Evolutionary conservation across 2,113 vertebrate species (phyloP).

Genomic region (Scomber scombrus): DNA sequence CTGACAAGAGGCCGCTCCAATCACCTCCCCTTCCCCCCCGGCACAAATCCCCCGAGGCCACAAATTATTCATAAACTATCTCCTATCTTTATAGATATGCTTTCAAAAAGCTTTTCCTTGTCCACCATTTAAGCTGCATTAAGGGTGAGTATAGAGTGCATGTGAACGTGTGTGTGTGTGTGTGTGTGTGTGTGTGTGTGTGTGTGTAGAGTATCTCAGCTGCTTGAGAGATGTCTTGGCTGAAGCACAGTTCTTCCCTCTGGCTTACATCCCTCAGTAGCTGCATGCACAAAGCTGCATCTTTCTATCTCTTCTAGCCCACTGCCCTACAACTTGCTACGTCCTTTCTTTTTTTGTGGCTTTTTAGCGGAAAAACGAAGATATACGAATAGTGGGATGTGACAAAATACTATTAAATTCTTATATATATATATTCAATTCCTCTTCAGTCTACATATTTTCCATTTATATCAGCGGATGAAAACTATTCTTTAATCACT

Average conservation of each 20-base stretch:
- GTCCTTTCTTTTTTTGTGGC: background rate
- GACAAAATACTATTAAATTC: background rate
- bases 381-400: slow-evolving; percentile 20
- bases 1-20: slow-evolving; percentile 30
- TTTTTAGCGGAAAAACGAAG: background rate
- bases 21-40: background rate
- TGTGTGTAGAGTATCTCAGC: slow-evolving; percentile 9
- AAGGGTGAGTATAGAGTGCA: slow-evolving; percentile 13
- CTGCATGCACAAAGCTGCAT: slow-evolving; percentile 40
- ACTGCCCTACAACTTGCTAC: slow-evolving; percentile 39
- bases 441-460: background rate
- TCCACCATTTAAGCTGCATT: slow-evolving; percentile 64
- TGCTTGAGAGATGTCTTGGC: slow-evolving; percentile 23
- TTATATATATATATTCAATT: background rate
- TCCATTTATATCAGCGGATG: slow-evolving; percentile 17
- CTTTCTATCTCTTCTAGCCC: slow-evolving; percentile 17
- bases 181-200: slow-evolving; percentile 3
- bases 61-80: slow-evolving; percentile 75
- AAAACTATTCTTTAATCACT: slow-evolving; percentile 30
- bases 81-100: slow-evolving; percentile 59
- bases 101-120: slow-evolving; percentile 75
- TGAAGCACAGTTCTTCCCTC: slow-evolving; percentile 29
- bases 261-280: slow-evolving; percentile 40
- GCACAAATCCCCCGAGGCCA: slow-evolving; percentile 35
- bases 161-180: background rate